Evolutionary conservation across 2,888 invertebrate species (phyloP).

Genomic region (Lissonota sp.): DNA sequence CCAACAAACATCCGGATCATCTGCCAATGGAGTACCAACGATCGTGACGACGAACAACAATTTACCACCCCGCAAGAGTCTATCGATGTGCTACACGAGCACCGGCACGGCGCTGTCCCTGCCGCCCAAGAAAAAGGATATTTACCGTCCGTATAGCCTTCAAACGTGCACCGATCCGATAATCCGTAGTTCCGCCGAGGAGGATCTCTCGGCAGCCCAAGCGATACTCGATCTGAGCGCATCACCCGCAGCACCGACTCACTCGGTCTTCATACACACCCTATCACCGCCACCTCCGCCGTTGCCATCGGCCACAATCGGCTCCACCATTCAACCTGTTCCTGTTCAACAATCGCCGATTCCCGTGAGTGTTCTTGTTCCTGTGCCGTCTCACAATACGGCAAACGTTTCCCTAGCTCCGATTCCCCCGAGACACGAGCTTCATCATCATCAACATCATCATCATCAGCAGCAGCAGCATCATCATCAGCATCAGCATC

Average conservation of each 20-base stretch:
- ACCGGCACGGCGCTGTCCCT: constrained; percentile 92
- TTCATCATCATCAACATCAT: constrained; percentile 66
- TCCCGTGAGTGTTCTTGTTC: constrained; percentile 79
- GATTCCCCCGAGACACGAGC: constrained; percentile 68
- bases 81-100: constrained; percentile 94
- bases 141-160: constrained; percentile 93
- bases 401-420: constrained; percentile 52
- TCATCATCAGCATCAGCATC: constrained; percentile 66
- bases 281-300: constrained; percentile 86
- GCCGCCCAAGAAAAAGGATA: constrained; percentile 96
- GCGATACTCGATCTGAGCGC: constrained; percentile 95
- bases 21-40: constrained; percentile 69
- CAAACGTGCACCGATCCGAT: constrained; percentile 84
- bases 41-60: constrained; percentile 66
- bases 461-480: constrained; percentile 68
- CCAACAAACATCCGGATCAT: constrained; percentile 70
- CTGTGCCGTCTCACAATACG: constrained; percentile 72
- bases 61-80: constrained; percentile 86
- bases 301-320: constrained; percentile 77
- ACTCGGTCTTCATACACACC: constrained; percentile 81
- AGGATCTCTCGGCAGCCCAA: constrained; percentile 94
- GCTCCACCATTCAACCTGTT: constrained; percentile 46
- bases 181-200: constrained; percentile 89
- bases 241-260: constrained; percentile 87
- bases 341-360: constrained; percentile 72